These are phyloP conservation scores for Cheilosia impressa DNA, from an alignment of 2,888 invertebrate genomes.

Conservation along the genomic window DNA sequence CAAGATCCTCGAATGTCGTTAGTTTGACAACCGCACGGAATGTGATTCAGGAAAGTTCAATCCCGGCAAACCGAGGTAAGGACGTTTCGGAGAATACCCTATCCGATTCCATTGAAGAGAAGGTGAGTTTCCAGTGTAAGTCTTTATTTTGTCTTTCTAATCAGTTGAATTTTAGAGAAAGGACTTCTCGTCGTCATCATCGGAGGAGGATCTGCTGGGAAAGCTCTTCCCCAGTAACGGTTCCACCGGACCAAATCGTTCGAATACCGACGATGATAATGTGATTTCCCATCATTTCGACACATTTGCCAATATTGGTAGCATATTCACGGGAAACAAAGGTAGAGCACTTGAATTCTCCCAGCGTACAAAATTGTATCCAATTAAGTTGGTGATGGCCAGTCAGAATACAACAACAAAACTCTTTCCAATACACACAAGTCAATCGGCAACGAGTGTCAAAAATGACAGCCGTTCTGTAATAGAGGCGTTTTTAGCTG, in stretches of 20 bases:
- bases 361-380: slow-evolving; percentile 66
- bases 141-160: not conserved
- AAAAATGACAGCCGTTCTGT: slow-evolving; percentile 28
- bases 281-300: slow-evolving; percentile 57
- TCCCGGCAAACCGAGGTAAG: slow-evolving; percentile 27
- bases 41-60: slow-evolving; percentile 67
- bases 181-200: slow-evolving; percentile 33
- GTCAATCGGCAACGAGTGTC: slow-evolving; percentile 26
- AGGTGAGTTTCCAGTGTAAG: slow-evolving; percentile 5
- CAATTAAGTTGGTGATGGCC: slow-evolving; percentile 67
- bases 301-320: slow-evolving; percentile 62
- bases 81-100: slow-evolving; percentile 56
- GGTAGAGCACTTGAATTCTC: slow-evolving; percentile 65
- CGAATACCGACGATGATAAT: slow-evolving; percentile 62
- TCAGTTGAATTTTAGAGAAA: slow-evolving; percentile 39
- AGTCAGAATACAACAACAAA: slow-evolving; percentile 62
- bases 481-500: slow-evolving; percentile 37
- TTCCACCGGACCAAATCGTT: slow-evolving; percentile 14
- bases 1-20: slow-evolving; percentile 77
- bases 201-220: slow-evolving; percentile 48
- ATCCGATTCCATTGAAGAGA: slow-evolving; percentile 60
- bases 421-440: slow-evolving; percentile 63
- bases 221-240: slow-evolving; percentile 36
- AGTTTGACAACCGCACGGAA: slow-evolving; percentile 77
- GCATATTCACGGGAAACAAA: slow-evolving; percentile 66